Conservation (phyloP, 2,797 vertebrate genomes). For the Gallinago solitaria region DNA sequence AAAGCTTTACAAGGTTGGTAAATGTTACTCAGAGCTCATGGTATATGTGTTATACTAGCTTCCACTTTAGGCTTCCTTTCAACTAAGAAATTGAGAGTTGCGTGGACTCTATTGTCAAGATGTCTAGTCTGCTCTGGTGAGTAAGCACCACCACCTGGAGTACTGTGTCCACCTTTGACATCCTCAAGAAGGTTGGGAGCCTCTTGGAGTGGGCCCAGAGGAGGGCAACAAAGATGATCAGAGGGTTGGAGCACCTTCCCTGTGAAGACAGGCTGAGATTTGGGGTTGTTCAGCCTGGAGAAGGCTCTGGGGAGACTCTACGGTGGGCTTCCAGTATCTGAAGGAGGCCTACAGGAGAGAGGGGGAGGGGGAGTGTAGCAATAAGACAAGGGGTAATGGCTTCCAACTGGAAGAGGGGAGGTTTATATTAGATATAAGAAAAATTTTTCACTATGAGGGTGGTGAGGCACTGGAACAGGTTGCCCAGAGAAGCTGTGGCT, state of each 20-base stretch:
- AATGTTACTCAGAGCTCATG: rapidly evolving
- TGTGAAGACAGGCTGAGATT: neutral
- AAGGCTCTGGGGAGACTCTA: neutral
- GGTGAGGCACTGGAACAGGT: neutral
- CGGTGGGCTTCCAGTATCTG: neutral
- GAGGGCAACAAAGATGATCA: neutral
- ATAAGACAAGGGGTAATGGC: neutral
- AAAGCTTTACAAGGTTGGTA: neutral
- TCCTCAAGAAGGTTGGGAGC: neutral
- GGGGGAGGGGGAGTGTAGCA: neutral
- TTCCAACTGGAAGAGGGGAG: neutral
- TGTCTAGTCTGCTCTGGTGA: neutral
- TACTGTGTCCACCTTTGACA: neutral
- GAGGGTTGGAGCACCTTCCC: neutral
- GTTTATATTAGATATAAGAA: neutral
- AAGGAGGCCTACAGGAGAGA: neutral
- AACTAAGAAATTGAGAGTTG: rapidly evolving
- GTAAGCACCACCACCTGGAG: neutral
- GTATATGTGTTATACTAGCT: rapidly evolving
- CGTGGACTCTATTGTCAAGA: rapidly evolving
- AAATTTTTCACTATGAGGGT: neutral
- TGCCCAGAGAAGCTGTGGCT: neutral
- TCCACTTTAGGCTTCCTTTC: neutral
- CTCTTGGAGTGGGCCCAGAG: neutral
- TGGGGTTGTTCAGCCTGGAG: neutral